phyloP scores from a whole-genome alignment of 2,888 invertebrate genomes.

The Diarsia dahlii region DNA sequence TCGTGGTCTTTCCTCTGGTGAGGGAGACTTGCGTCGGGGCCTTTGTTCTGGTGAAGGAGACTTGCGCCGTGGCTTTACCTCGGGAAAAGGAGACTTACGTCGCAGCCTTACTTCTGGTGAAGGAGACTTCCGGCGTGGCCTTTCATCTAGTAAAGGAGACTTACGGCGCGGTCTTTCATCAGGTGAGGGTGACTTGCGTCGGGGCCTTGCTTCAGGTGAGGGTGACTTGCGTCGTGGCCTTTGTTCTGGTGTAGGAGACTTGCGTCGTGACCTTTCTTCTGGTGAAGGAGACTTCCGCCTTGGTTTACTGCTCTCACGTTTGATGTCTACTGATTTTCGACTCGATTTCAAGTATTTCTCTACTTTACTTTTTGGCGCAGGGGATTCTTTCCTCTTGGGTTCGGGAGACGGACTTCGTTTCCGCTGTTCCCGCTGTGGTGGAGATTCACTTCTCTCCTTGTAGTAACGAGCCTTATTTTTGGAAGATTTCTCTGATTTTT shows the following conservation, averaged over 20 bases:
- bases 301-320: slow-evolving; percentile 71
- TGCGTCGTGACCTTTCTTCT: slow-evolving; percentile 69
- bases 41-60: slow-evolving; percentile 75
- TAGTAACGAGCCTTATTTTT: slow-evolving; percentile 75
- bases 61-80: slow-evolving; percentile 62
- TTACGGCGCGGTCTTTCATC: too few species aligned
- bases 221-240: background rate
- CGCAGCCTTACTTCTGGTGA: slow-evolving; percentile 70
- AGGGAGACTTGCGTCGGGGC: slow-evolving; percentile 70
- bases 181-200: too few species aligned
- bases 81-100: too few species aligned
- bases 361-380: slow-evolving; percentile 70
- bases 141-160: too few species aligned
- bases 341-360: slow-evolving; percentile 74
- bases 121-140: slow-evolving; percentile 72
- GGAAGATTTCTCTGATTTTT: slow-evolving; percentile 68
- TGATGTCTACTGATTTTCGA: slow-evolving; percentile 73
- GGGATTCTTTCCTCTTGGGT: slow-evolving; percentile 73
- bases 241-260: slow-evolving; percentile 71
- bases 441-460: slow-evolving; percentile 71
- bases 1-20: slow-evolving; percentile 71
- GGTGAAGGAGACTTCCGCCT: slow-evolving; percentile 74
- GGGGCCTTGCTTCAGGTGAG: too few species aligned
- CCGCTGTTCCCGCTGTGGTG: slow-evolving; percentile 67
- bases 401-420: slow-evolving; percentile 77